These are phyloP conservation scores for Meiosimyza platycephala DNA, from an alignment of 2,888 invertebrate species.

Conservation along the genomic window DNA sequence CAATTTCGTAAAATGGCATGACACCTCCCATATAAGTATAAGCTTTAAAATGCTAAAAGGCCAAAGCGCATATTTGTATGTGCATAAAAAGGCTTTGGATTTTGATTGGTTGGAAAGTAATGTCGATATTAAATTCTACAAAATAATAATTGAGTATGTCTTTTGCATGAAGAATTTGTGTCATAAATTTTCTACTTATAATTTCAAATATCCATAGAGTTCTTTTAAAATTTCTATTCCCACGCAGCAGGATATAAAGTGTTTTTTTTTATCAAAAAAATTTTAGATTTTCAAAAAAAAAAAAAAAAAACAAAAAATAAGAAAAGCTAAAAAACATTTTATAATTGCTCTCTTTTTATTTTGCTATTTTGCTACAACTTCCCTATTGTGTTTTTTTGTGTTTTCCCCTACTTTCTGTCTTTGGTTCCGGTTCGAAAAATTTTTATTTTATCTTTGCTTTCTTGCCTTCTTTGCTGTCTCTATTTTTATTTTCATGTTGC, in stretches of 20 bases:
- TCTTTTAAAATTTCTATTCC: conserved; percentile 12
- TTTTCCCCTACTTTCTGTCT: not conserved
- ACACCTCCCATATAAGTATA: too few species aligned
- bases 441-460: conserved; percentile 1
- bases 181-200: too few species aligned
- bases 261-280: too few species aligned
- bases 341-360: not conserved
- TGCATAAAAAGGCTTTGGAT: too few species aligned
- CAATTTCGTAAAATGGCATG: too few species aligned
- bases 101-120: too few species aligned
- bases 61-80: too few species aligned
- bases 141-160: too few species aligned
- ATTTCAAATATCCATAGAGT: not conserved
- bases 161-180: too few species aligned
- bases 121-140: too few species aligned
- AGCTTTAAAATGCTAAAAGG: too few species aligned
- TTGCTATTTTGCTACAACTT: not conserved
- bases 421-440: conserved; percentile 28
- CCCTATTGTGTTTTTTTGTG: conserved; percentile 3
- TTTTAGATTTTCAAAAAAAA: too few species aligned
- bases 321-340: not conserved
- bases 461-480: not conserved
- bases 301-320: conserved; percentile 7
- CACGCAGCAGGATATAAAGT: conserved; percentile 32
- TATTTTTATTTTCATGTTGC: conserved; percentile 2